Base-by-base conservation (phyloP, 2,797 vertebrate species). In the Salmo trutta region DNA sequence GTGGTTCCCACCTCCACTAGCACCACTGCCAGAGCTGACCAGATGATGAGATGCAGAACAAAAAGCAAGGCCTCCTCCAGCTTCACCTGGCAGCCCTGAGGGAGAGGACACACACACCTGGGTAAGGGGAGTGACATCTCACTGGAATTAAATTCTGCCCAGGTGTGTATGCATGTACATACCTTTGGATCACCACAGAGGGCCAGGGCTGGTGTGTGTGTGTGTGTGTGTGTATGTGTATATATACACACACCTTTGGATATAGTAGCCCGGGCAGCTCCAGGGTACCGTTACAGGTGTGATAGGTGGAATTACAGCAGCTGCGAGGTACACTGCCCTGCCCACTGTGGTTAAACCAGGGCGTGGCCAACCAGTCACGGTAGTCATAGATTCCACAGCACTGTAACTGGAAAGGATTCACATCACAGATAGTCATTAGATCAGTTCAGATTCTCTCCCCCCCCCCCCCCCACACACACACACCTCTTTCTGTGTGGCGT, bases 381-480 rank as follows among this genome's bases (percentile, higher is more conserved):
- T 89, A 93, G 82, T 76, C 79, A 71, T 68, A 77, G 56, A 93
- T 74, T 59, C 93, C 93, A 64, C 93, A 94, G 77, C 93, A 94
- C 62, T 79, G 87, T 24, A 92, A 69, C 93, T 94, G 71, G 70
- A 24, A 0, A 52, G 54, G 3, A 74, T 27, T 19, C 27, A n/a
- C 71, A 36, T 52, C 15, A 29, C 47, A 51, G 15, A 29, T 10
- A 67, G 4, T 53, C 27, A 31, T 29, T 17, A 47, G 65, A 19
- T 67, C 21, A 62, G 64, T 27, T 69, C 7, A 41, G 31, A 31
- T 36, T 7, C 6, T 1, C 1, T 0, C 33, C 33, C 33, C 33
- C 5, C 5, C 33, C 0, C 27, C 1, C 12, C 12, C 17, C 31
- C 16, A 52, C 29, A 27, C 21, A 31, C 67, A 79, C 87, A 74